Evolutionary conservation across 1,140 invertebrate genomes (phyloP), one percentile per base, ranked within the genome.

Genomic region (Maconellicoccus hirsutus): DNA sequence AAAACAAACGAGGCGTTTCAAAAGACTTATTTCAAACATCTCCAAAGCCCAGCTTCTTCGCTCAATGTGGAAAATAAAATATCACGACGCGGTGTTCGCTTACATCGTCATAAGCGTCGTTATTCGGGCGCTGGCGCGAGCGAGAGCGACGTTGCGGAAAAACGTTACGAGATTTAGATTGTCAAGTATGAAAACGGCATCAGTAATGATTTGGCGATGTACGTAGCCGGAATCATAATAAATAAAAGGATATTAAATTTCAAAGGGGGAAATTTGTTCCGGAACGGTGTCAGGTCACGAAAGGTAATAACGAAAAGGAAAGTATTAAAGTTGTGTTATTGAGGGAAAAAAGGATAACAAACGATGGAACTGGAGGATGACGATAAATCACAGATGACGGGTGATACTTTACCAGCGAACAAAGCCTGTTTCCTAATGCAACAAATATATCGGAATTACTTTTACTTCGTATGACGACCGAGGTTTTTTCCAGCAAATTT

Each of bases 201-300:
- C 42, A 52, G 42, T 52, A 16, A 52, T 52, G 42, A 52, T 52
- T 52, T 52, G 42, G 42, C 42, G 42, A 52, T 52, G n/a, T 52
- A 52, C 42, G 42, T 52, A 23, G 10, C 4, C 61, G 61, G 61
- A 66, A 66, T 66, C 61, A 26, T 66, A 66, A 66, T 66, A 66
- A 66, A 66, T 66, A 66, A 66, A 66, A 66, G 61, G 61, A 66
- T 66, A 66, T 66, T 66, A 66, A 66, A 66, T 66, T 66, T 66
- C 61, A 66, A 66, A 66, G 25, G 25, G 61, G 25, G 61, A 19
- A 66, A 66, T 66, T 66, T 66, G 61, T 66, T 66, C 61, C 61
- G 61, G 61, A 66, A 66, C 61, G 61, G 61, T 66, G 61, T 66
- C 61, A 66, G 61, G 61, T 66, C 61, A 66, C 61, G 61, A 66